Evolutionary conservation across 2,113 vertebrate genomes (phyloP).

Genomic region (Clarias gariepinus): DNA sequence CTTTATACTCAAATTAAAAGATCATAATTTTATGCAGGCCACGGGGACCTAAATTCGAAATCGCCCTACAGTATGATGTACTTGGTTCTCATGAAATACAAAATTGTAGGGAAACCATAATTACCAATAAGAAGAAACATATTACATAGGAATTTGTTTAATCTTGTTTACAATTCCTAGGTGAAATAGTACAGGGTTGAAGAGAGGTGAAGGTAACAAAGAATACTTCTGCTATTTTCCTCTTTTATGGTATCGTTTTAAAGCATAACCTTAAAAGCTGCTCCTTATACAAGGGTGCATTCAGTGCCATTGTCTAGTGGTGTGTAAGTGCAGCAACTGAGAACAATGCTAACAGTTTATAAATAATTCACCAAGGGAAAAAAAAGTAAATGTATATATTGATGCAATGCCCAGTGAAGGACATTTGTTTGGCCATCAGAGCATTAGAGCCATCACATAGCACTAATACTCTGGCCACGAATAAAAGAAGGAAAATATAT

Average conservation of each 20-base stretch:
- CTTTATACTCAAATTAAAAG: background rate
- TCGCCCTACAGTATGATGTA: no score
- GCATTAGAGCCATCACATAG: background rate
- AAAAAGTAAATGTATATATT: constrained; percentile 66
- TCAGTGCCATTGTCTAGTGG: constrained; percentile 60
- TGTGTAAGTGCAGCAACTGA: constrained; percentile 49
- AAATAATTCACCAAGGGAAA: constrained; percentile 73
- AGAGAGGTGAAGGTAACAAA: constrained; percentile 9
- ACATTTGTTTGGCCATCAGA: constrained; percentile 12
- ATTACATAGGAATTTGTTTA: background rate
- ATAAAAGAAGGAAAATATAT: background rate
- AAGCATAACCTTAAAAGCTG: constrained; percentile 64
- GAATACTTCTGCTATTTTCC: constrained; percentile 40
- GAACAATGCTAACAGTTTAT: constrained; percentile 66
- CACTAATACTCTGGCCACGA: constrained; percentile 20
- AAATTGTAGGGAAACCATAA: background rate
- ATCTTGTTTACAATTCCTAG: background rate
- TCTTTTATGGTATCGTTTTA: background rate
- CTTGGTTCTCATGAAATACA: background rate
- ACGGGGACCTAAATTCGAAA: background rate
- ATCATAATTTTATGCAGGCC: background rate
- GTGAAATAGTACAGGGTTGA: background rate
- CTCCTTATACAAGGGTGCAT: constrained; percentile 62
- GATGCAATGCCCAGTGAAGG: constrained; percentile 43
- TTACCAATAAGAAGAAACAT: background rate